These are phyloP conservation scores for Bruchidius siliquastri DNA, from an alignment of 2,888 invertebrate genomes.

Conservation along the genomic window DNA sequence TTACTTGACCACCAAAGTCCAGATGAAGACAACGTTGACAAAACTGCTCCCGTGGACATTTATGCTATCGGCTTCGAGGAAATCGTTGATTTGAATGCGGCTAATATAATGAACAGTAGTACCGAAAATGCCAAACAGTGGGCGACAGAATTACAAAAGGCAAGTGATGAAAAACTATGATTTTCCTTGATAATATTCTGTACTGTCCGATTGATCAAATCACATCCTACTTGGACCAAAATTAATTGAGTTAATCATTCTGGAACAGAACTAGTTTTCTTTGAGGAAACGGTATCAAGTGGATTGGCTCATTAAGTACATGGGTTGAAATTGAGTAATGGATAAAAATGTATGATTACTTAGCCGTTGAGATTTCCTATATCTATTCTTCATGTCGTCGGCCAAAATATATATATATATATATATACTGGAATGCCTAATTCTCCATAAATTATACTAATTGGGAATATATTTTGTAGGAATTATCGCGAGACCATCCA, in stretches of 20 bases:
- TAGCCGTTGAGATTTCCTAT: no score
- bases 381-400: no score
- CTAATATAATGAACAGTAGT: slow-evolving; percentile 95
- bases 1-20: slow-evolving; percentile 50
- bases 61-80: slow-evolving; percentile 99
- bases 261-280: no score
- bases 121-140: slow-evolving; percentile 90
- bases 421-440: no score
- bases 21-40: slow-evolving; percentile 40
- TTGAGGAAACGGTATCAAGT: no score
- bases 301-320: no score
- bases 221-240: no score
- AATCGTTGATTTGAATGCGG: slow-evolving; percentile 97
- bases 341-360: no score
- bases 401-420: no score
- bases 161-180: not conserved
- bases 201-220: no score
- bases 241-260: no score
- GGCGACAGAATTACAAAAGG: slow-evolving; percentile 90
- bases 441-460: not conserved
- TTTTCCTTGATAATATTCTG: not conserved
- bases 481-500: slow-evolving; percentile 74
- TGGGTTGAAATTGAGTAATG: no score
- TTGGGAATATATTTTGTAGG: slow-evolving; percentile 33
- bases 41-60: slow-evolving; percentile 73